Evolutionary conservation across 2,113 vertebrate genomes (phyloP).

Genomic region (Falco punctatus): DNA sequence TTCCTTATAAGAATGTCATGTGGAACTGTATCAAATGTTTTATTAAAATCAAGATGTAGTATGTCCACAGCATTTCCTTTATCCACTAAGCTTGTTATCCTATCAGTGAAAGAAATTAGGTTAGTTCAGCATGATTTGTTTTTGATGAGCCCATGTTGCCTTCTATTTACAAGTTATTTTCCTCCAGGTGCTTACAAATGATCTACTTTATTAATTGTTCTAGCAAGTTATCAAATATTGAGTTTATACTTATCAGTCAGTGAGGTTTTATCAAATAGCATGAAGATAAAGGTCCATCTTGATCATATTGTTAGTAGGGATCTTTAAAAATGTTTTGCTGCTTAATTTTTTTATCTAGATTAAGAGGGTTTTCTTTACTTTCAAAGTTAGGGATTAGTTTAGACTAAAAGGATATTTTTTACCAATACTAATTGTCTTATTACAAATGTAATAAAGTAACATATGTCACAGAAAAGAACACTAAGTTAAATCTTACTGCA

Average conservation of each 20-base stretch:
- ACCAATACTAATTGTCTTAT: neutral
- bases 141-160: constrained; percentile 51
- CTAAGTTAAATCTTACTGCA: neutral
- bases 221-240: constrained; percentile 2
- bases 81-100: constrained; percentile 53
- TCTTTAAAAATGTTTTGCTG: neutral
- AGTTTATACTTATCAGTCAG: neutral
- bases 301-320: neutral
- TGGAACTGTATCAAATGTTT: constrained; percentile 48
- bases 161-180: constrained; percentile 47
- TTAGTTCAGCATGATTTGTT: constrained; percentile 70
- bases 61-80: constrained; percentile 36
- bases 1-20: constrained; percentile 26
- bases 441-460: neutral
- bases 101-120: constrained; percentile 52
- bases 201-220: constrained; percentile 58
- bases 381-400: neutral
- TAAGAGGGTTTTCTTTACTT: neutral
- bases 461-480: neutral
- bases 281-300: neutral
- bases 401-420: neutral
- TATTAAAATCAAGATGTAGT: constrained; percentile 40
- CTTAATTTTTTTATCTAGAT: neutral
- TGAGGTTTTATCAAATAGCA: neutral
- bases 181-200: constrained; percentile 21